These are phyloP conservation scores for Phyllostomus hastatus DNA, from an alignment of 2,113 vertebrate species.

Conservation along the genomic window DNA sequence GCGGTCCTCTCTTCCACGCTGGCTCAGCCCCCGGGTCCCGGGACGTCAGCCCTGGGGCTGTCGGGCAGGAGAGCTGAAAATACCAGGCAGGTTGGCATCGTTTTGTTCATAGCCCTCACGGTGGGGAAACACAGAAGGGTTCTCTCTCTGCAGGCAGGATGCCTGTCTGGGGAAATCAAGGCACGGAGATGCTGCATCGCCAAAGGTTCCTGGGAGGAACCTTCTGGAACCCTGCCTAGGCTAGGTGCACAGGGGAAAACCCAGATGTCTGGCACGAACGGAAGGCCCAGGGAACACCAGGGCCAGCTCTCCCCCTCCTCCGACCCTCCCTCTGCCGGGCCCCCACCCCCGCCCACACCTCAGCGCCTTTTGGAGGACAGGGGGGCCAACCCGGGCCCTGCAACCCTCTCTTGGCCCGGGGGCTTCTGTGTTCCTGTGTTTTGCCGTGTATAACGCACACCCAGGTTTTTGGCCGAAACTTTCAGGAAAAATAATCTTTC, in stretches of 20 bases:
- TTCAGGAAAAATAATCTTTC: no score
- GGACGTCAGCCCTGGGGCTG: conserved; percentile 26
- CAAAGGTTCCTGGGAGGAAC: background rate
- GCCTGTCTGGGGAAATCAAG: background rate
- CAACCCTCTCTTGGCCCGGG: background rate
- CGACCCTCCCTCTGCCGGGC: background rate
- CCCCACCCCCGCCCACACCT: fast-evolving
- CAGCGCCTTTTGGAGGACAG: background rate
- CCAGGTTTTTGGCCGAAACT: no score
- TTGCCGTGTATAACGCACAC: no score
- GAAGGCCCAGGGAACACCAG: fast-evolving
- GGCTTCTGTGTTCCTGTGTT: no score
- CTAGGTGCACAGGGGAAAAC: background rate
- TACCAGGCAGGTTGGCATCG: background rate
- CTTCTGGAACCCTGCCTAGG: background rate
- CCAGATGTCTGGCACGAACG: background rate
- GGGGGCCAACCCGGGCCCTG: background rate
- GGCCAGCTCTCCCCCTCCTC: background rate
- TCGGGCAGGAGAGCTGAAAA: conserved; percentile 71
- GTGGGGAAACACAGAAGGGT: background rate
- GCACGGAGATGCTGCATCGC: background rate
- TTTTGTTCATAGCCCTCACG: background rate
- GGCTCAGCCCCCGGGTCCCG: conserved; percentile 61
- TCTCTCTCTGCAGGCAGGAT: background rate
- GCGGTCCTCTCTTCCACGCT: conserved; percentile 59